Conservation (phyloP, 2,888 invertebrate genomes). For the Omphaloscelis lunosa region DNA sequence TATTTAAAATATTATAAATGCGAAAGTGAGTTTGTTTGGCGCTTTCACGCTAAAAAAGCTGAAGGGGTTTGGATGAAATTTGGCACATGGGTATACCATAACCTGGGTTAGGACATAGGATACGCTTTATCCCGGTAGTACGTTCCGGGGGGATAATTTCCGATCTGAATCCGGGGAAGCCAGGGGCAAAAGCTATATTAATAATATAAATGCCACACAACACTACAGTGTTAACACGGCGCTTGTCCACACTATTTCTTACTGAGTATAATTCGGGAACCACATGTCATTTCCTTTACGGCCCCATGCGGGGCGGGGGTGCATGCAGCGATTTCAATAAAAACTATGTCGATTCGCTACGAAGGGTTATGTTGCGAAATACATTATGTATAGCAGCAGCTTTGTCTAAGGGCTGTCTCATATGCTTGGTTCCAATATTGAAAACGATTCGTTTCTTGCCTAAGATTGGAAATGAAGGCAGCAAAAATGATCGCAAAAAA, state of each 20-base stretch:
- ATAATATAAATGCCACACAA: not conserved
- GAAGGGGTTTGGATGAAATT: too few relatives aligned
- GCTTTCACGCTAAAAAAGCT: too few relatives aligned
- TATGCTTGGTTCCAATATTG: not conserved
- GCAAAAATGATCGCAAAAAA: not conserved
- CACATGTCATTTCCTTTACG: conserved; percentile 90
- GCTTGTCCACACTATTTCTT: conserved; percentile 73
- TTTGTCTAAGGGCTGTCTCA: not conserved
- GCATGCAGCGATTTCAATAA: conserved; percentile 74
- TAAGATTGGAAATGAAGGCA: not conserved
- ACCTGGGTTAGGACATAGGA: too few relatives aligned
- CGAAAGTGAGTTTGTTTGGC: too few relatives aligned
- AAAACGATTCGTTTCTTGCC: not conserved
- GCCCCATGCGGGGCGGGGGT: conserved; percentile 80
- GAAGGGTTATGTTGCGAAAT: conserved; percentile 77
- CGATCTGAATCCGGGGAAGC: too few relatives aligned
- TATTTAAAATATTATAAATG: too few relatives aligned
- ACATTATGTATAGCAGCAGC: not conserved
- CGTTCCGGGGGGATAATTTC: too few relatives aligned
- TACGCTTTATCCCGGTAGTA: too few relatives aligned
- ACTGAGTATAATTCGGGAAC: conserved; percentile 83
- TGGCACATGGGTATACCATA: too few relatives aligned
- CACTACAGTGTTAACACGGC: not conserved
- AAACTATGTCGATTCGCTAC: conserved; percentile 68
- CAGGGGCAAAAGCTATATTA: not conserved